Evolutionary conservation across 2,113 vertebrate genomes (phyloP).

Genomic region (Anhinga rufa): DNA sequence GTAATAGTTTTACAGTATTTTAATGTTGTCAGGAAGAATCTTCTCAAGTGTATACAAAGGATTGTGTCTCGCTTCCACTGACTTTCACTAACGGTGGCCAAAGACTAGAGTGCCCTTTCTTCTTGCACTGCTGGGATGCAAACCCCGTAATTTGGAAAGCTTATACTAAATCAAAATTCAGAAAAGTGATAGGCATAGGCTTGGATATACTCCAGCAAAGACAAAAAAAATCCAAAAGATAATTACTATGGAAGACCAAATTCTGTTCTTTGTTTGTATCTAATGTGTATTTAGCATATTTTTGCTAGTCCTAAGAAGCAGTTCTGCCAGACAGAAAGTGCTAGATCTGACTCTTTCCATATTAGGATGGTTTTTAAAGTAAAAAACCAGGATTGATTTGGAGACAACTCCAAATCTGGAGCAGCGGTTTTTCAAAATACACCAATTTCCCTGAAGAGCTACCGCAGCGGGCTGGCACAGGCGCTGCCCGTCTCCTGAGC

Average conservation of each 20-base stretch:
- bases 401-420: not conserved
- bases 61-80: not conserved
- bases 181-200: not conserved
- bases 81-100: fast-evolving
- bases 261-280: not conserved
- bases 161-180: not conserved
- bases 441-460: not conserved
- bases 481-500: not conserved
- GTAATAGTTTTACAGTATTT: not conserved
- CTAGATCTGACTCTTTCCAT: not conserved
- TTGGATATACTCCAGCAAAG: not conserved
- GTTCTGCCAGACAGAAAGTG: not conserved
- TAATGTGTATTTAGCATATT: fast-evolving
- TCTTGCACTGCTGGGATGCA: fast-evolving
- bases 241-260: not conserved
- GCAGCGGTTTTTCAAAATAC: not conserved
- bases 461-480: fast-evolving
- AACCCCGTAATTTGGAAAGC: not conserved
- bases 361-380: not conserved
- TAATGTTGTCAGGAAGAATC: not conserved
- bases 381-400: not conserved
- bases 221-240: fast-evolving
- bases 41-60: fast-evolving
- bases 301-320: fast-evolving
- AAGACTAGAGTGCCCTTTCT: not conserved